These are phyloP conservation scores for Harpalus rubripes DNA, from an alignment of 2,888 invertebrate species.

Conservation along the genomic window DNA sequence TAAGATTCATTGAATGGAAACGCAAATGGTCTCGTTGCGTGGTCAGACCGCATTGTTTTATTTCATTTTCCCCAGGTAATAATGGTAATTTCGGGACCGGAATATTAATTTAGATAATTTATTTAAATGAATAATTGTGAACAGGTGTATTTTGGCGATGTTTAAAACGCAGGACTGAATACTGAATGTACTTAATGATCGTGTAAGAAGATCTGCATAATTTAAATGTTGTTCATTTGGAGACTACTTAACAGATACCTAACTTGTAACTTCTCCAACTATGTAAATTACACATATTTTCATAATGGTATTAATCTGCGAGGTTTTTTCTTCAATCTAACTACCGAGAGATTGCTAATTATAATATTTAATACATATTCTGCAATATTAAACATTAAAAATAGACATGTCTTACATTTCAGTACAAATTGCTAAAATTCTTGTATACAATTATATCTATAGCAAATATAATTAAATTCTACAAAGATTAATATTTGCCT, in stretches of 20 bases:
- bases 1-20: conserved; percentile 49
- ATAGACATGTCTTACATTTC: not conserved
- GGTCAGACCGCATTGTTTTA: conserved; percentile 26
- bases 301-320: conserved; percentile 37
- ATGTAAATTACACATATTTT: conserved; percentile 50
- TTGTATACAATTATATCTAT: not conserved
- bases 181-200: conserved; percentile 20
- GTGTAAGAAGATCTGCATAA: conserved; percentile 46
- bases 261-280: conserved; percentile 41
- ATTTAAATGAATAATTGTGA: conserved; percentile 65
- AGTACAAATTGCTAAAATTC: not conserved
- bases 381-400: not conserved
- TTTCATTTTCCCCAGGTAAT: conserved; percentile 47
- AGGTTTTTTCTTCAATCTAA: conserved; percentile 15
- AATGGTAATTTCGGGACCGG: conserved; percentile 57
- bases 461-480: too few species aligned
- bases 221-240: conserved; percentile 52
- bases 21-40: conserved; percentile 53
- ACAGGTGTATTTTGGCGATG: conserved; percentile 57
- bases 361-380: not conserved
- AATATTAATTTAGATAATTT: conserved; percentile 65
- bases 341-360: conserved; percentile 9
- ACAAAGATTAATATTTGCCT: too few species aligned
- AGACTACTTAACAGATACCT: conserved; percentile 51
- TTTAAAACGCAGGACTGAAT: conserved; percentile 15